These are phyloP conservation scores for Equus przewalskii DNA, from an alignment of 2,113 vertebrate genomes.

Conservation along the genomic window DNA sequence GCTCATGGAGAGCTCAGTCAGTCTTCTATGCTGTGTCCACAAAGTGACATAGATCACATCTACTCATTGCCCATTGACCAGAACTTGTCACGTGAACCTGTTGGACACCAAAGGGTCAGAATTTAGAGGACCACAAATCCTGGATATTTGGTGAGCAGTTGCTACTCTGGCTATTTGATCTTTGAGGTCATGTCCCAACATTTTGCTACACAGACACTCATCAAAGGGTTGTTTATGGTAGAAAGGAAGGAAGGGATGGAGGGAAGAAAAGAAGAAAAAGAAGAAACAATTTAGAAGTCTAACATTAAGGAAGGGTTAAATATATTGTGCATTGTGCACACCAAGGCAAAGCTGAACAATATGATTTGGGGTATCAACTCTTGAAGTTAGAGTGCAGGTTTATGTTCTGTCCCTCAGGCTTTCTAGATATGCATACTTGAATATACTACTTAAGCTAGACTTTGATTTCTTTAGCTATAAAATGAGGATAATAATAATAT, in stretches of 20 bases:
- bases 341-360: background rate
- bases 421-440: background rate
- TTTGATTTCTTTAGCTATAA: constrained; percentile 12
- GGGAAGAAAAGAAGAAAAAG: background rate
- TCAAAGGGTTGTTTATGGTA: background rate
- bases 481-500: background rate
- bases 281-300: background rate
- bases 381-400: background rate
- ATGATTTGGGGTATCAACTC: background rate
- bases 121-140: background rate
- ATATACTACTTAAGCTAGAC: background rate
- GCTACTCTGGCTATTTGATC: background rate
- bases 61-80: background rate
- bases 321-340: background rate
- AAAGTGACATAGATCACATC: background rate
- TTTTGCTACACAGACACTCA: background rate
- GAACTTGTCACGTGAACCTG: background rate
- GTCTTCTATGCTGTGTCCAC: background rate
- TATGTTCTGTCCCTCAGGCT: background rate
- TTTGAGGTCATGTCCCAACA: background rate
- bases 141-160: background rate
- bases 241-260: background rate
- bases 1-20: background rate
- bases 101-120: background rate
- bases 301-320: background rate